Evolutionary conservation across 2,113 vertebrate genomes (phyloP), one percentile per base, ranked within the genome.

Genomic region (Malurus cyaneus): DNA sequence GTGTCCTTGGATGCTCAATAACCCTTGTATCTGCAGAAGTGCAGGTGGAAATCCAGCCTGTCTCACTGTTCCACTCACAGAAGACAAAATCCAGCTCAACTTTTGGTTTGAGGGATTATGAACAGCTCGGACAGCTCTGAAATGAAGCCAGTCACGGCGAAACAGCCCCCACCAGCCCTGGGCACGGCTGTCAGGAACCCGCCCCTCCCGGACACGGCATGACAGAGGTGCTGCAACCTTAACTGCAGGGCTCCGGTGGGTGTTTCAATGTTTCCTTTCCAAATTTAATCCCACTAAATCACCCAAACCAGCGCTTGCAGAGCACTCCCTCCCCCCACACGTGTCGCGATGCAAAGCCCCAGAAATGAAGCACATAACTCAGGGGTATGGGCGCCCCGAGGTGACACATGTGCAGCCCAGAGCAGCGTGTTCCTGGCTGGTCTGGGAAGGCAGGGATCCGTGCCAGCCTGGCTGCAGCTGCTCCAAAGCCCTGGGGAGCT

Each of bases 71-170:
- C 49, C 12, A 4, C 36, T 56, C 1, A 1, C 56, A 21, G 70
- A 54, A 53, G 59, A 53, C 31, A 70, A 56, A 72, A 36, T 36
- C 32, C 67, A 19, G 13, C 49, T 39, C 56, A 6, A 0, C 46
- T 29, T 52, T 17, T 34, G 39, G 12, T 66, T 52, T 56, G 81
- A 57, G 54, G 62, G 47, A 46, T 54, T 5, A 2, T 2, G 4
- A 0, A 19, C 1, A 20, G 41, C 42, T 76, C 14, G 54, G 34
- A 10, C 3, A 18, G 56, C 60, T 44, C 62, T 10, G 46, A 50
- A 53, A 9, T 6, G 2, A 20, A 78, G 15, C 5, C 13, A 41
- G 50, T 41, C 3, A 0, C 20, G 70, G 41, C 1, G 8, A 21
- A 86, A 29, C 79, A 23, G 59, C 84, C 81, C 78, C 62, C 18